phyloP scores from a whole-genome alignment of 2,797 vertebrate genomes.

The Columba guinea region DNA sequence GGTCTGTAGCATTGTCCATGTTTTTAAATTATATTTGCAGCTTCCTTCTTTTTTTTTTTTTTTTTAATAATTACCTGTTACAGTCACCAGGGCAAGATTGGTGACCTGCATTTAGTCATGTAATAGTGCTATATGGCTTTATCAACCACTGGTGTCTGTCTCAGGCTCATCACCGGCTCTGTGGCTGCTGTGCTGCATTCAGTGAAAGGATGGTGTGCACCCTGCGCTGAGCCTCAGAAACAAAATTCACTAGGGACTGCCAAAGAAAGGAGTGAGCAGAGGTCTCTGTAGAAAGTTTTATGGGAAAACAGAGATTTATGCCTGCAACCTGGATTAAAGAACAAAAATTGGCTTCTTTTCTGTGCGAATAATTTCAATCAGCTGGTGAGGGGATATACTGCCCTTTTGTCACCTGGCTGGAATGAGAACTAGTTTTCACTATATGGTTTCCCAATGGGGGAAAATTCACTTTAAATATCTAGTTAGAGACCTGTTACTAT shows the following conservation, averaged over 20 bases:
- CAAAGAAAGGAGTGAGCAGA: background rate
- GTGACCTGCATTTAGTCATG: background rate
- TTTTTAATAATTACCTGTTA: background rate
- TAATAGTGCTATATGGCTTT: background rate
- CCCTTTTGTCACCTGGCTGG: background rate
- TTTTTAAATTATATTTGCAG: constrained; percentile 5
- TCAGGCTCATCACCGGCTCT: background rate
- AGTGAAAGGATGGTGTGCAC: background rate
- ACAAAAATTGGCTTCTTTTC: background rate
- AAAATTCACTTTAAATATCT: constrained; percentile 13
- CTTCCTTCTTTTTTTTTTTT: background rate
- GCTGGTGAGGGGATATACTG: background rate
- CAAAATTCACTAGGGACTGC: background rate
- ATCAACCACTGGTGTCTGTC: background rate
- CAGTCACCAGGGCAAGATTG: background rate
- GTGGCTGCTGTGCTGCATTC: background rate
- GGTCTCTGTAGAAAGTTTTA: background rate
- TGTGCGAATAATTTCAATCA: background rate
- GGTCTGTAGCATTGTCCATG: background rate
- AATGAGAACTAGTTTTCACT: background rate
- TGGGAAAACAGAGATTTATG: background rate
- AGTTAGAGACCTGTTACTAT: background rate
- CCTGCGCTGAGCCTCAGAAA: rapidly evolving
- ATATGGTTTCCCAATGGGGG: background rate
- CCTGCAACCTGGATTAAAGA: background rate